Evolutionary conservation across 30 jellyfish, hydroid and myxozoan genomes (phyloP).

Genomic region (Haliclystus octoradiatus): DNA sequence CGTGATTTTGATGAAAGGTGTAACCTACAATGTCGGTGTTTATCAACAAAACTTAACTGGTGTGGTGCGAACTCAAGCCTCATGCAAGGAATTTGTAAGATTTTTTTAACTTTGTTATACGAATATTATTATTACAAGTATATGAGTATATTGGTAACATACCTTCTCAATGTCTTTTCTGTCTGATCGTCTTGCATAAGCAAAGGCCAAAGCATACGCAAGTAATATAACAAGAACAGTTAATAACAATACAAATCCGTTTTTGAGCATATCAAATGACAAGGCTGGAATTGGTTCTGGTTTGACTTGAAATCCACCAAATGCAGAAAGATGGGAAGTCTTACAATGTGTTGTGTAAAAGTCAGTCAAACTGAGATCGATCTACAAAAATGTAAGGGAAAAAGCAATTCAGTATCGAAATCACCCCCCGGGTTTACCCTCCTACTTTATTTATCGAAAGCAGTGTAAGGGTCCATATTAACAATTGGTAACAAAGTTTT

Average conservation of each 20-base stretch:
- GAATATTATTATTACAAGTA: too few species aligned
- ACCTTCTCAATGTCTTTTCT: conserved; percentile 63
- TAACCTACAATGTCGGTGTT: too few species aligned
- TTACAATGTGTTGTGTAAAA: conserved; percentile 52
- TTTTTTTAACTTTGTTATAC: too few species aligned
- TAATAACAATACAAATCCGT: conserved; percentile 64
- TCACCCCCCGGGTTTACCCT: too few species aligned
- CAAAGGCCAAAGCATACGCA: conserved; percentile 47
- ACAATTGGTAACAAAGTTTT: too few species aligned
- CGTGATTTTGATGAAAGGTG: too few species aligned
- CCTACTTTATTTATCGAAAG: too few species aligned
- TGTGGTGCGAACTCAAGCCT: too few species aligned
- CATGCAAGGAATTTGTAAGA: too few species aligned
- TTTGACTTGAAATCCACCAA: conserved; percentile 87
- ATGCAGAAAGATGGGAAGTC: conserved; percentile 73
- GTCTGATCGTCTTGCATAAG: conserved; percentile 79
- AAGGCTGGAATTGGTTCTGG: conserved; percentile 88
- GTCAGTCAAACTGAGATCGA: conserved; percentile 16
- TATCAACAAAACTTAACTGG: too few species aligned
- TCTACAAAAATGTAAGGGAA: conserved; percentile 11
- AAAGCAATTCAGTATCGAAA: background rate
- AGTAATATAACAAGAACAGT: conserved; percentile 24
- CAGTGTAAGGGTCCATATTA: too few species aligned
- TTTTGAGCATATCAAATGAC: conserved; percentile 59
- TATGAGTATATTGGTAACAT: background rate